These are phyloP conservation scores for Natrix natrix DNA, from an alignment of 2,797 vertebrate genomes.

Conservation along the genomic window DNA sequence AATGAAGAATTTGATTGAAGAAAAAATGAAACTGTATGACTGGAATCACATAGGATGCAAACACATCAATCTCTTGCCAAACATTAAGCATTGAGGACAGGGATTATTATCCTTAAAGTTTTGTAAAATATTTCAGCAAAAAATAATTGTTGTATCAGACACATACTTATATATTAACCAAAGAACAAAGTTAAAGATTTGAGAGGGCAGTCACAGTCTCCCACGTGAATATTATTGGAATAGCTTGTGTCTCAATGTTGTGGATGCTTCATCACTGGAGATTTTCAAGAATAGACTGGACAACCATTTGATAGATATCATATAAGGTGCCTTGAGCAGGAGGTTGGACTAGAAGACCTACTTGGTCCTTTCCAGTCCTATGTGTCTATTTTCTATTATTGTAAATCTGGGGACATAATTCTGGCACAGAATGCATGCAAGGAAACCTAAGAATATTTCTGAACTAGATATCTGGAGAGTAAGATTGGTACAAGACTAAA, in stretches of 20 bases:
- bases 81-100: not conserved
- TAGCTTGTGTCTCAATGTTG: not conserved
- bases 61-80: not conserved
- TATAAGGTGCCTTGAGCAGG: not conserved
- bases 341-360: not conserved
- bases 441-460: not conserved
- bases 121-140: not conserved
- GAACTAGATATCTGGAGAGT: not conserved
- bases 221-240: not conserved
- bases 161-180: not conserved
- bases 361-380: not conserved
- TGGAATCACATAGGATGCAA: not conserved
- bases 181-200: not conserved
- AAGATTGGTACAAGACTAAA: not conserved
- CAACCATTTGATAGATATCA: not conserved
- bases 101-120: not conserved
- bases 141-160: not conserved
- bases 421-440: not conserved
- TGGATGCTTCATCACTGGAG: not conserved
- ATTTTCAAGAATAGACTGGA: not conserved
- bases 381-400: not conserved
- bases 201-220: not conserved
- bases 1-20: not conserved
- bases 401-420: not conserved
- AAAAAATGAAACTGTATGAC: not conserved